Conservation (phyloP, 64 coral and sea anemone genomes). For the Platygyra sinensis region DNA sequence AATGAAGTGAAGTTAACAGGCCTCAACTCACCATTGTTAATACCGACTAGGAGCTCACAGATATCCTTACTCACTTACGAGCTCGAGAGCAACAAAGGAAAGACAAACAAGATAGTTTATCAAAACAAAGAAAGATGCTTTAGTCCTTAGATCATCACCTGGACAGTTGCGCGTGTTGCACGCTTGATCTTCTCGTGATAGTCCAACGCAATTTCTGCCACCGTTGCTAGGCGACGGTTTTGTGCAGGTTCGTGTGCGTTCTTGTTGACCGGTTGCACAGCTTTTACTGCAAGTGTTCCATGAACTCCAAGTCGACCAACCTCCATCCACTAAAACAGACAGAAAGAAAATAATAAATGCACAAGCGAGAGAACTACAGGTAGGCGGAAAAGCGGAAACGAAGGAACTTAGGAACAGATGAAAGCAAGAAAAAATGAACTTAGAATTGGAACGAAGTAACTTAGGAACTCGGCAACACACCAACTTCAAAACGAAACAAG, state of each 20-base stretch:
- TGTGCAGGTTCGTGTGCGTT: constrained; percentile 18
- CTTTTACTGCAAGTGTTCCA: constrained; percentile 11
- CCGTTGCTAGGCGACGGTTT: constrained; percentile 29
- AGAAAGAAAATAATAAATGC: not conserved
- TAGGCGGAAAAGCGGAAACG: not conserved
- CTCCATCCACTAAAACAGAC: not conserved
- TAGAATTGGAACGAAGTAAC: no score
- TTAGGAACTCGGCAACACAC: no score
- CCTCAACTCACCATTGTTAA: not conserved
- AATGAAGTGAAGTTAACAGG: not conserved
- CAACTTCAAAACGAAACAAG: no score
- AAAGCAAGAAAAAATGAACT: no score
- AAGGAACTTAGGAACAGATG: not conserved
- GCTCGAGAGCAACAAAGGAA: not conserved
- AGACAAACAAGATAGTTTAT: not conserved
- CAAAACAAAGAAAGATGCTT: no score
- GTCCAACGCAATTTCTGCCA: constrained; percentile 7
- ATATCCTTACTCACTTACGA: not conserved
- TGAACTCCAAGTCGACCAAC: constrained; percentile 37
- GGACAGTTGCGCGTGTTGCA: constrained; percentile 31
- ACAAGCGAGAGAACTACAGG: not conserved
- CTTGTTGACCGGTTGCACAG: constrained; percentile 7
- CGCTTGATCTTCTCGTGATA: not conserved
- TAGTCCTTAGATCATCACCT: constrained; percentile 22
- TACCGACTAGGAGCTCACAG: no score